A percentile compares a stretch with the other conserved stretches of the same genome.
Evolutionary conservation across 2,888 invertebrate genomes (phyloP).

Genomic region (Bembecia ichneumoniformis): DNA sequence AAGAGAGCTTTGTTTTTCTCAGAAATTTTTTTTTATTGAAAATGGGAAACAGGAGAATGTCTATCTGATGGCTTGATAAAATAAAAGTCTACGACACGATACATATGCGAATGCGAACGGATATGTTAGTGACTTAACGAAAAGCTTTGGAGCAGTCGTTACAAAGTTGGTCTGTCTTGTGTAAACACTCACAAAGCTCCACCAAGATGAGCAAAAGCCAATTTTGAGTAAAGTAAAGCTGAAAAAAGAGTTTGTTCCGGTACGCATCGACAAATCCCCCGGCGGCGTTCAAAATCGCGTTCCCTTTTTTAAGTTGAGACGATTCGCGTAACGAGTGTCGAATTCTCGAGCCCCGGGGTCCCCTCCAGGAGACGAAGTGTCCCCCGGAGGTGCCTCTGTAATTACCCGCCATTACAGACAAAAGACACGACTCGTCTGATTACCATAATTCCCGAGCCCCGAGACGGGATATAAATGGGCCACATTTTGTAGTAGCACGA

Average conservation of each 20-base stretch:
- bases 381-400: conserved; percentile 65
- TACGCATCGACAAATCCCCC: conserved; percentile 48
- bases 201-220: conserved; percentile 20
- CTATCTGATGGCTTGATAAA: conserved; percentile 59
- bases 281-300: conserved; percentile 61
- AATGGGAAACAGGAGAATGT: conserved; percentile 36
- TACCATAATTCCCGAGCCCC: conserved; percentile 70
- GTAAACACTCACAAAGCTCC: conserved; percentile 25
- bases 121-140: conserved; percentile 11
- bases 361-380: conserved; percentile 51
- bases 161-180: conserved; percentile 7
- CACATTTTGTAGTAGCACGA: conserved; percentile 70
- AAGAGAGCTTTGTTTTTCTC: conserved; percentile 50
- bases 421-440: conserved; percentile 70
- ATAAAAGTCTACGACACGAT: conserved; percentile 59
- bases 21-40: conserved; percentile 29
- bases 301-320: conserved; percentile 69
- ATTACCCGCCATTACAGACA: conserved; percentile 72
- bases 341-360: conserved; percentile 55
- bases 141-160: neutral
- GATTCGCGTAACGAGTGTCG: conserved; percentile 70
- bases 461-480: conserved; percentile 65
- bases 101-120: conserved; percentile 36
- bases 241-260: conserved; percentile 39
- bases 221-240: conserved; percentile 34